Evolutionary conservation across 2,888 invertebrate genomes (phyloP), one percentile per base, ranked within the genome.

Genomic region (Plagodis dolabraria): DNA sequence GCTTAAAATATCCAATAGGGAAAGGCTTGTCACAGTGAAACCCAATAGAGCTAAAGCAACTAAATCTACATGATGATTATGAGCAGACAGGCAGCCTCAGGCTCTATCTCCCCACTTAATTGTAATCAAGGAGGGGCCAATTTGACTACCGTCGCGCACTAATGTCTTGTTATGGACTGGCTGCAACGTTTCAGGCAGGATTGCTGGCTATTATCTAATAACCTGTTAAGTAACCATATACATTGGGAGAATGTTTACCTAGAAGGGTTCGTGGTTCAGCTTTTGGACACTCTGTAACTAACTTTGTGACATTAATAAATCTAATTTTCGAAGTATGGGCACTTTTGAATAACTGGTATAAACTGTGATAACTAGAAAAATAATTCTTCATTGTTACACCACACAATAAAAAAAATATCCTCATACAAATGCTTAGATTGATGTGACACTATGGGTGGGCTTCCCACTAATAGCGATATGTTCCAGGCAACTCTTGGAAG

Each of bases 91-190:
- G 72, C 76, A 70, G 77, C 80, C 75, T 64, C 63, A 64, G 80
- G 82, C 81, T 76, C 77, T 81, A 78, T 78, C 81, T 79, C 71
- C 76, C 75, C 74, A 74, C 79, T 86, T 86, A 87, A 86, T 86
- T 86, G 79, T 86, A 85, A 86, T 86, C 83, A 82, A 84, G 83
- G 75, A 74, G 78, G 74, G 79, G 76, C 73, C 85, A 87, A 86
- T 88, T 85, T 83, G 79, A 83, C 22, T 22, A 22, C 76, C 79
- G 77, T 71, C 77, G 77, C 68, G 70, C 63, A 75, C 80, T 83
- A 83, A 84, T 80, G 78, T 76, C 77, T 81, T 72, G 81, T 79
- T 81, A 79, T 69, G 69, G 64, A 44, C 59, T 52, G 53, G 65
- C 70, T 69, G 65, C 68, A 60, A 63, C 69, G 47, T 58, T 59